A percentile compares a stretch with the other conserved stretches of the same genome.
phyloP scores from a whole-genome alignment of 1,140 invertebrate genomes.

The Lutraria rhynchaena region DNA sequence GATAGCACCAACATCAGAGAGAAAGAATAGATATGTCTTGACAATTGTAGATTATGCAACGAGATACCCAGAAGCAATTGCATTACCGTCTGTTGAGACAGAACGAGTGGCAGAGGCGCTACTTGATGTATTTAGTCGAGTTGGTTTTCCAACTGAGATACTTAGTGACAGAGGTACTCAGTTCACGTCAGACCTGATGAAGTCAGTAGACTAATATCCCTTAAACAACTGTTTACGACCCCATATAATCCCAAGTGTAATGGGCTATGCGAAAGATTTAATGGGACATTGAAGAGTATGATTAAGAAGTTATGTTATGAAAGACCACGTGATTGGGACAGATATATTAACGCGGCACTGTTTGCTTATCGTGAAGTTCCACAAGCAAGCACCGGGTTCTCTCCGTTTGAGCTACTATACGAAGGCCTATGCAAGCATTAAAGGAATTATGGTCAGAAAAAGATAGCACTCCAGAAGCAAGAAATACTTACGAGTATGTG shows the following conservation, averaged over 20 bases:
- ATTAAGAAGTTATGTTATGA: constrained; percentile 46
- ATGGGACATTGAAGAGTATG: no score
- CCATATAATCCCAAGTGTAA: constrained; percentile 55
- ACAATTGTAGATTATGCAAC: constrained; percentile 62
- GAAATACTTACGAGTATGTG: constrained; percentile 61
- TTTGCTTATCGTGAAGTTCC: constrained; percentile 71
- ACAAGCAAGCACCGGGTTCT: no score
- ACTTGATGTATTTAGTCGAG: no score
- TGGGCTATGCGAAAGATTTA: constrained; percentile 34
- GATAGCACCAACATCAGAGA: constrained; percentile 32
- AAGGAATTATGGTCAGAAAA: constrained; percentile 64
- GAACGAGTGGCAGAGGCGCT: no score
- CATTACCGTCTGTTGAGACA: no score
- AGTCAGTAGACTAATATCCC: constrained; percentile 27
- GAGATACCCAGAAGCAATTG: no score
- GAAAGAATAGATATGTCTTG: constrained; percentile 57
- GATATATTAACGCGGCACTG: constrained; percentile 62
- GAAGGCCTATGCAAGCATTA: constrained; percentile 54
- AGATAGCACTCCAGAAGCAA: constrained; percentile 15
- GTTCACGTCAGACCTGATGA: constrained; percentile 56
- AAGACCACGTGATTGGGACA: constrained; percentile 72
- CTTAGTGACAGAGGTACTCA: no score
- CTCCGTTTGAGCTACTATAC: constrained; percentile 69
- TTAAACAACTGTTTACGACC: no score
- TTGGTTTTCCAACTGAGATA: no score